These are phyloP conservation scores for Sebastes trivittatus DNA, from an alignment of 2,797 vertebrate genomes.

Conservation along the genomic window DNA sequence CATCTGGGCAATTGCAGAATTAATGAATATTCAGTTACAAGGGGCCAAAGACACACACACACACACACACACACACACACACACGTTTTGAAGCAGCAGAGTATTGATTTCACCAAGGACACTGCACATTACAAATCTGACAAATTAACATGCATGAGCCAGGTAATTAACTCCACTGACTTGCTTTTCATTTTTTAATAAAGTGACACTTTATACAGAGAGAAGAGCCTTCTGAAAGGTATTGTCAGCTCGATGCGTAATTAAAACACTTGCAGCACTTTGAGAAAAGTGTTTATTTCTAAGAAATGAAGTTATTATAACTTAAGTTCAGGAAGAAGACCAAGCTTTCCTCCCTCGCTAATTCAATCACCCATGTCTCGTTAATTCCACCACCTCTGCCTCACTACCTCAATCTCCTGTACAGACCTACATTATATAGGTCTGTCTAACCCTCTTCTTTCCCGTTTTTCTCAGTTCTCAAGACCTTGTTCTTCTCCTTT, in stretches of 20 bases:
- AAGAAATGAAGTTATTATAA: background rate
- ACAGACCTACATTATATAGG: too few species aligned
- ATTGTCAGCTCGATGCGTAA: background rate
- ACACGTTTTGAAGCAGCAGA: background rate
- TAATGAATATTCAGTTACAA: background rate
- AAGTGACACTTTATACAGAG: background rate
- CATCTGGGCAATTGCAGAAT: background rate
- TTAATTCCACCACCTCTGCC: too few species aligned
- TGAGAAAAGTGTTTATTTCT: background rate
- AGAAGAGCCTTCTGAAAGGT: background rate
- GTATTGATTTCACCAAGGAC: conserved; percentile 20
- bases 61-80: conserved; percentile 11
- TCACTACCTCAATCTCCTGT: too few species aligned
- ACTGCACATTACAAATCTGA: conserved; percentile 10
- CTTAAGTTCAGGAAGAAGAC: background rate
- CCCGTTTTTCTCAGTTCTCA: too few species aligned
- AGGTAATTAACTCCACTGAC: background rate
- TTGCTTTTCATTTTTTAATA: conserved; percentile 4
- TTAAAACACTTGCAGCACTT: background rate
- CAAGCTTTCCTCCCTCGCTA: background rate
- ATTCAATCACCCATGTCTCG: background rate
- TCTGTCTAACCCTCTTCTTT: too few species aligned
- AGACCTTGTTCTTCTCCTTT: too few species aligned
- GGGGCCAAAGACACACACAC: conserved; percentile 1
- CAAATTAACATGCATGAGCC: background rate